These are phyloP conservation scores for Menidia menidia DNA, from an alignment of 2,797 vertebrate genomes.

Conservation along the genomic window DNA sequence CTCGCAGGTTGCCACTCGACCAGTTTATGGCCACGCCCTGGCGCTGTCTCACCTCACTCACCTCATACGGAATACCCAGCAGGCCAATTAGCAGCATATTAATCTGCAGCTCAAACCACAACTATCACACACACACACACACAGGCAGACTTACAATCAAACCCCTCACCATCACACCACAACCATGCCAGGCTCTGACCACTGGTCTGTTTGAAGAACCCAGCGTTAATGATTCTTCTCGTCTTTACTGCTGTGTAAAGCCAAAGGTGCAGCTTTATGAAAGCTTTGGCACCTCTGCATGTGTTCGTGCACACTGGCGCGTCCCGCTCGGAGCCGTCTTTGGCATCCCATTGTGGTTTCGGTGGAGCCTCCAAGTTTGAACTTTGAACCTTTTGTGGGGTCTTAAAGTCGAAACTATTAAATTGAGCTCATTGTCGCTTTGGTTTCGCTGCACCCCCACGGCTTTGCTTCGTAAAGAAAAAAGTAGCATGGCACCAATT, in stretches of 20 bases:
- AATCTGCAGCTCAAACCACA: slow-evolving; percentile 79
- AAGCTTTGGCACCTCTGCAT: slow-evolving; percentile 72
- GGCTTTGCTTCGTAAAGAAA: slow-evolving; percentile 25
- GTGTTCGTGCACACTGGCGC: slow-evolving; percentile 13
- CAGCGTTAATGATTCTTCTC: slow-evolving; percentile 79
- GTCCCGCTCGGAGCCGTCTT: slow-evolving; percentile 24
- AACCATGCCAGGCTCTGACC: slow-evolving; percentile 60
- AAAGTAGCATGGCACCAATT: slow-evolving; percentile 54
- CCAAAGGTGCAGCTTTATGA: slow-evolving; percentile 77
- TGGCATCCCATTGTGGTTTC: slow-evolving; percentile 69
- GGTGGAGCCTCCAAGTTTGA: slow-evolving; percentile 73
- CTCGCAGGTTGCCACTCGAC: slow-evolving; percentile 39
- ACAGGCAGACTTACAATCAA: slow-evolving; percentile 26
- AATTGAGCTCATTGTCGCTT: slow-evolving; percentile 63
- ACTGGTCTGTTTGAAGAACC: slow-evolving; percentile 71
- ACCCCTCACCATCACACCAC: slow-evolving; percentile 55
- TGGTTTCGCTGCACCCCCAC: slow-evolving; percentile 39
- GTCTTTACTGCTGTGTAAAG: slow-evolving; percentile 77
- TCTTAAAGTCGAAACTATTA: slow-evolving; percentile 70
- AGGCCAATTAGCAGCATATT: slow-evolving; percentile 84
- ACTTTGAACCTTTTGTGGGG: slow-evolving; percentile 68
- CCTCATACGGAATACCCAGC: slow-evolving; percentile 73
- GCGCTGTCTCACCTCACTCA: slow-evolving; percentile 58
- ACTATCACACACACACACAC: slow-evolving; percentile 41
- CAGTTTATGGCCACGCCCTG: slow-evolving; percentile 41